phyloP scores from a whole-genome alignment of 1,140 invertebrate species.

The Harlomillsia oculata region DNA sequence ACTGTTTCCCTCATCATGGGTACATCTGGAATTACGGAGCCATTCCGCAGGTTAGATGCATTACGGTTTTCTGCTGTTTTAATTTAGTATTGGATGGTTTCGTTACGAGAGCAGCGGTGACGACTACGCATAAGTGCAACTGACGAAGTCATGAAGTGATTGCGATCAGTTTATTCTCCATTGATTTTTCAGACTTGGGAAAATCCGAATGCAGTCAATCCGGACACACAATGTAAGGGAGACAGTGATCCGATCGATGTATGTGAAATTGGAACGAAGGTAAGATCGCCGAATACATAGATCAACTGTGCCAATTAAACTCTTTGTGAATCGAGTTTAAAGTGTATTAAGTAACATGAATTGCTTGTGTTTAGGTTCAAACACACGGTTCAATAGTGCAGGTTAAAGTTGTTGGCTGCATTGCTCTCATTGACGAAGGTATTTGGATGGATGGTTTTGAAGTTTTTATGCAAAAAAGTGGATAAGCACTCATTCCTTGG shows the following conservation, averaged over 20 bases:
- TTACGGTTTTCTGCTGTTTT: not conserved
- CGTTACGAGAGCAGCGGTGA: too few relatives aligned
- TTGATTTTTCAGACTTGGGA: slow-evolving; percentile 85
- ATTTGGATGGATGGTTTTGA: slow-evolving; percentile 27
- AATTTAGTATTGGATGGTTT: not conserved
- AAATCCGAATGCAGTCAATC: slow-evolving; percentile 82
- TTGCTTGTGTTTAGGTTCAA: slow-evolving; percentile 48
- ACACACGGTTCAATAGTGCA: slow-evolving; percentile 75
- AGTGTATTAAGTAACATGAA: too few relatives aligned
- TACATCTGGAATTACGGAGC: slow-evolving; percentile 99
- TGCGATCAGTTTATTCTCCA: too few relatives aligned
- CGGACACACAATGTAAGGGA: slow-evolving; percentile 81
- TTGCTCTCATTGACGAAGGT: slow-evolving; percentile 90
- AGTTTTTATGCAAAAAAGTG: too few relatives aligned
- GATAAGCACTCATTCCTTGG: too few relatives aligned
- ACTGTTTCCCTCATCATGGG: slow-evolving; percentile 96
- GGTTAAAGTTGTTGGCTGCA: slow-evolving; percentile 80
- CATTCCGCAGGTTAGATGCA: slow-evolving; percentile 62
- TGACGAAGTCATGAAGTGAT: not conserved
- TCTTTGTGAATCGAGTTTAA: too few relatives aligned
- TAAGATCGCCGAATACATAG: slow-evolving; percentile 39
- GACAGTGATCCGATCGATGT: slow-evolving; percentile 99
- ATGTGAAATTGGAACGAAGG: slow-evolving; percentile 82
- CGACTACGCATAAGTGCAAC: not conserved
- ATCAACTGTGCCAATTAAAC: too few relatives aligned